Evolutionary conservation across 35 echinoderm and acorn worm species (phyloP), one percentile per base, ranked within the genome.

Genomic region (Heliocidaris erythrogramma): DNA sequence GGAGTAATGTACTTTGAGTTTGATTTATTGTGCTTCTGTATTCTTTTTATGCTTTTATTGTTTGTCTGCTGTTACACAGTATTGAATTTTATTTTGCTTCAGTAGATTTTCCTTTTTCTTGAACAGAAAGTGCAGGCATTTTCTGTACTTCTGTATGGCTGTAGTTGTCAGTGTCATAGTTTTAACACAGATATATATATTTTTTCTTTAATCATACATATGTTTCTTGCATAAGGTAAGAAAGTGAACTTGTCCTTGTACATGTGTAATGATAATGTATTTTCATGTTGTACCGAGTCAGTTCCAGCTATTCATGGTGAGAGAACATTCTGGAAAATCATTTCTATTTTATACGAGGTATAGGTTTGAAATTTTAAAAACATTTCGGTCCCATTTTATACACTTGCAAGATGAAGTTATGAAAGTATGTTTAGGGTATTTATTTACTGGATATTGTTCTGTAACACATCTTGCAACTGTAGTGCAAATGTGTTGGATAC

Each of bases 121-220:
- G 65, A 78, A 78, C 65, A 78, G 65, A n/a, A 78, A 78, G 27
- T 78, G 65, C 65, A 78, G 65, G 65, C 65, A 78, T 78, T 78
- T 78, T 78, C 65, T 78, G 21, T 27, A 78, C 27, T 78, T 78
- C 65, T 78, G 65, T n/a, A 78, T 78, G 65, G 21, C 65, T 78
- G 65, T 78, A n/a, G 21, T 78, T 78, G 7, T 56, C 52, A 56
- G 1, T 56, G 65, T 78, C n/a, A 18, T 78, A 27, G 65, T 78
- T 78, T 21, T n/a, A 78, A 21, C 18, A 78, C 18, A 78, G 2
- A 78, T 21, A 78, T 78, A 18, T 78, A n/a, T 78, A 27, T 78
- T 78, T 56, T 56, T 24, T 78, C 18, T 27, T 21, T 78, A n/a
- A 18, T 78, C 65, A 78, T 18, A 78, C 17, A n/a, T 78, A 78